phyloP scores from a whole-genome alignment of 2,113 vertebrate species.

The Herpetotheres cachinnans region DNA sequence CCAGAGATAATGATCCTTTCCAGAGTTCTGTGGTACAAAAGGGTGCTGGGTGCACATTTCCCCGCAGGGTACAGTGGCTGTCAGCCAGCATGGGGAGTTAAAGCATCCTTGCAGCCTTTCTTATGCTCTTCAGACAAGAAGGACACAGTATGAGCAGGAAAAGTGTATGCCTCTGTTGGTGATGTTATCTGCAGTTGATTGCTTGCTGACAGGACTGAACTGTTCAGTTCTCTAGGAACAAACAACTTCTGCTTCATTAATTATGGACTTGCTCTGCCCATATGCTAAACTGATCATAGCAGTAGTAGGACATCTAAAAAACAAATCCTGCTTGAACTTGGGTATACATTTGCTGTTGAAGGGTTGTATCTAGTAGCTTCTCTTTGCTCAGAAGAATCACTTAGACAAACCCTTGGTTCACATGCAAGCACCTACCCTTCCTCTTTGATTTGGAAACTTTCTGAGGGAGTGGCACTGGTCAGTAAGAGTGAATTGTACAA shows the following conservation, averaged over 20 bases:
- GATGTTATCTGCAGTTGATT: background rate
- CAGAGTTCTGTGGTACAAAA: background rate
- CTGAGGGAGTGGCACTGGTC: background rate
- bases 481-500: background rate
- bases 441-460: background rate
- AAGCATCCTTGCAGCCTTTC: background rate
- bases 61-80: background rate
- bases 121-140: background rate
- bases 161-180: background rate
- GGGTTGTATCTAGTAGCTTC: background rate
- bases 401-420: background rate
- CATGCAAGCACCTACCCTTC: background rate
- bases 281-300: background rate
- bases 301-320: background rate
- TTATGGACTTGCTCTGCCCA: background rate
- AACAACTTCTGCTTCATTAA: background rate
- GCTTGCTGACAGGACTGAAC: background rate
- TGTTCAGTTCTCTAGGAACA: background rate
- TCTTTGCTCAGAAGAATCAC: background rate
- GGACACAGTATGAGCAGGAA: background rate
- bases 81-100: background rate
- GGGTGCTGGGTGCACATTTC: background rate
- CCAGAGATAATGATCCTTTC: background rate
- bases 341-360: background rate
- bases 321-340: background rate